A percentile compares a stretch with the other conserved stretches of the same genome.
Conservation (phyloP, 2,888 invertebrate species). For the Scrobipalpa atriplicella region DNA sequence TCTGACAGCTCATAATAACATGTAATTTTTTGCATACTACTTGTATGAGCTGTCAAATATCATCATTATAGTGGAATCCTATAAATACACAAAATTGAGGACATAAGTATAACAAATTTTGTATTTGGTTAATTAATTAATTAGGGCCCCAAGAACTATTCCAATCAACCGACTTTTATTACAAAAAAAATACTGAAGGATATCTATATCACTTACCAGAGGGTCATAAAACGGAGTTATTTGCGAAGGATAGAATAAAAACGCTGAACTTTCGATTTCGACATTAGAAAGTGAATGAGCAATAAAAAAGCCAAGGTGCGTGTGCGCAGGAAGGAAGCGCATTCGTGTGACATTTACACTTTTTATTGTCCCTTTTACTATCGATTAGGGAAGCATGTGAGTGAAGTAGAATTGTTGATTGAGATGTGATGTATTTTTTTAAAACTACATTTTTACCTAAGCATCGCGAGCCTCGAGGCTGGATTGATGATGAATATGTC, state of each 20-base stretch:
- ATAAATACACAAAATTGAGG: too few species aligned
- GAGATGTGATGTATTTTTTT: not conserved
- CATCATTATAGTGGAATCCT: too few species aligned
- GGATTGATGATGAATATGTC: too few species aligned
- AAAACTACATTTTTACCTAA: not conserved
- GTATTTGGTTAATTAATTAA: too few species aligned
- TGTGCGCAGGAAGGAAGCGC: conserved; percentile 28
- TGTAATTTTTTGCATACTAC: too few species aligned
- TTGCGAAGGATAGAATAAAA: conserved; percentile 15
- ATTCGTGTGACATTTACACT: conserved; percentile 6
- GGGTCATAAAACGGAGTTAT: conserved; percentile 16
- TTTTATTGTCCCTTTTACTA: not conserved
- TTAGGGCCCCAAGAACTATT: not conserved
- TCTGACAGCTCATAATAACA: too few species aligned
- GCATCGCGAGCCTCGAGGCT: not conserved
- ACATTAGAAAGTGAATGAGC: conserved; percentile 30
- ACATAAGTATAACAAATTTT: too few species aligned
- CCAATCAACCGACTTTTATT: not conserved
- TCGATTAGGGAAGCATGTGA: not conserved
- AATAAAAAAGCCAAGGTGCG: conserved; percentile 32
- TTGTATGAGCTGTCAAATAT: too few species aligned
- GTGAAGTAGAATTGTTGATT: not conserved
- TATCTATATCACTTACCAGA: not conserved
- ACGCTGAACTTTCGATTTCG: conserved; percentile 27
- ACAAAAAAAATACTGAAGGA: not conserved